phyloP scores from a whole-genome alignment of 2,113 vertebrate genomes.

The Calidris pugnax region DNA sequence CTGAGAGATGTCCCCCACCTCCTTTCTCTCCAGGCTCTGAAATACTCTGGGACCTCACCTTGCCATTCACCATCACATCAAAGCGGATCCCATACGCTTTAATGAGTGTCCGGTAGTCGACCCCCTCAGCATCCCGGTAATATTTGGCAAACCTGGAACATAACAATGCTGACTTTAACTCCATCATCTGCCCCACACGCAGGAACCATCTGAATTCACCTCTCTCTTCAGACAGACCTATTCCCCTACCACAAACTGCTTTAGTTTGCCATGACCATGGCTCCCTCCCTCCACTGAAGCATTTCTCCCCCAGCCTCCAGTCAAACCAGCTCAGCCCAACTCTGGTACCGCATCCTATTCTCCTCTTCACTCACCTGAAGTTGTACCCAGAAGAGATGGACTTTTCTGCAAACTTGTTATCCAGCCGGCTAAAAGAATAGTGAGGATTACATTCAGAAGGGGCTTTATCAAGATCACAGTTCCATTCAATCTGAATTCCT shows the following conservation, averaged over 20 bases:
- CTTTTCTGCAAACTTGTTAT: slow-evolving; percentile 75
- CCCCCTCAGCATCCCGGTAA: slow-evolving; percentile 80
- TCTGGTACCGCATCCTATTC: fast-evolving
- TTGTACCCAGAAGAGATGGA: slow-evolving; percentile 90
- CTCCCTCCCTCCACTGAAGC: not conserved
- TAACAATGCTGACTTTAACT: not conserved
- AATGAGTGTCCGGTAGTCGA: slow-evolving; percentile 84
- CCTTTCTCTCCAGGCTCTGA: not conserved
- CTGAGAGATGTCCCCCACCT: not conserved
- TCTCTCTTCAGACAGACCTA: not conserved
- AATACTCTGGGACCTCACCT: slow-evolving; percentile 71
- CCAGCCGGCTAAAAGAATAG: slow-evolving; percentile 92
- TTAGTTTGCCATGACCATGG: not conserved
- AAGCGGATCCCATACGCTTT: slow-evolving; percentile 97
- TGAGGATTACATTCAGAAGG: slow-evolving; percentile 85
- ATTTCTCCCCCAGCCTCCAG: not conserved
- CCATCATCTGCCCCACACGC: not conserved
- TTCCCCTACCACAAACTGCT: not conserved
- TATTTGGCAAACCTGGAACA: slow-evolving; percentile 87
- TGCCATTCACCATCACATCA: slow-evolving; percentile 92
- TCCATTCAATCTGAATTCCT: slow-evolving; percentile 92
- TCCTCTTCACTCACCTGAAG: slow-evolving; percentile 82
- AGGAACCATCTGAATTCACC: not conserved
- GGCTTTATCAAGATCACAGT: slow-evolving; percentile 91
- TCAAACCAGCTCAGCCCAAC: not conserved